Conservation (phyloP, 2,113 vertebrate genomes). For the Globicephala melas region DNA sequence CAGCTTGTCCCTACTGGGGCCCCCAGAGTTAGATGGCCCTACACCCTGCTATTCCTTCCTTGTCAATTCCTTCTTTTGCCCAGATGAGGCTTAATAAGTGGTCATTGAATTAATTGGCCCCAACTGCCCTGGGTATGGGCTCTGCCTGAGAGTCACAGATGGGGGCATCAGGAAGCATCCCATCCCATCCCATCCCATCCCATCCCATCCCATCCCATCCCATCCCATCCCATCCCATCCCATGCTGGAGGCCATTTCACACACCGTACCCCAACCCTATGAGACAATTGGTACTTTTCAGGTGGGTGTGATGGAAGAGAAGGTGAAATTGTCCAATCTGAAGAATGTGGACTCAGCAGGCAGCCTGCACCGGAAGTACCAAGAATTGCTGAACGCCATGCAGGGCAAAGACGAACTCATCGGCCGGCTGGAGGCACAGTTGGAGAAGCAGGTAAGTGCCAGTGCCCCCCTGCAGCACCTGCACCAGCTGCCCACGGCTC, state of each 20-base stretch:
- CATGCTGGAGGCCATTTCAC: neutral
- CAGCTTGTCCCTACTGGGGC: neutral
- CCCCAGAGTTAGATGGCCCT: neutral
- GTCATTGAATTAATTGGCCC: neutral
- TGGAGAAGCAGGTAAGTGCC: slow-evolving; percentile 92
- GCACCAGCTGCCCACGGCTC: neutral
- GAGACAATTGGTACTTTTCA: slow-evolving; percentile 64
- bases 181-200: neutral
- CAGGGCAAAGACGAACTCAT: slow-evolving; percentile 92
- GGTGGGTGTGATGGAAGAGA: slow-evolving; percentile 97
- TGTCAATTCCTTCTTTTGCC: neutral
- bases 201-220: neutral
- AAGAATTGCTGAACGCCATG: slow-evolving; percentile 88
- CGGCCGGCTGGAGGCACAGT: slow-evolving; percentile 88
- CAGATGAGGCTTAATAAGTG: neutral
- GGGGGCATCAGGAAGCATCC: neutral
- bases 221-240: neutral
- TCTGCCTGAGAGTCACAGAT: neutral
- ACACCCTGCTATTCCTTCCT: neutral
- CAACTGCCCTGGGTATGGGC: no score
- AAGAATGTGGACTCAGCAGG: slow-evolving; percentile 87
- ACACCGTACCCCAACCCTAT: neutral
- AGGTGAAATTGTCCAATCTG: slow-evolving; percentile 89
- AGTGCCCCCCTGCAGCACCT: neutral
- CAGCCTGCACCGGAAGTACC: slow-evolving; percentile 89